A percentile compares a stretch with the other conserved stretches of the same genome.
Evolutionary conservation across 2,888 invertebrate genomes (phyloP).

Genomic region (Biston betularia): DNA sequence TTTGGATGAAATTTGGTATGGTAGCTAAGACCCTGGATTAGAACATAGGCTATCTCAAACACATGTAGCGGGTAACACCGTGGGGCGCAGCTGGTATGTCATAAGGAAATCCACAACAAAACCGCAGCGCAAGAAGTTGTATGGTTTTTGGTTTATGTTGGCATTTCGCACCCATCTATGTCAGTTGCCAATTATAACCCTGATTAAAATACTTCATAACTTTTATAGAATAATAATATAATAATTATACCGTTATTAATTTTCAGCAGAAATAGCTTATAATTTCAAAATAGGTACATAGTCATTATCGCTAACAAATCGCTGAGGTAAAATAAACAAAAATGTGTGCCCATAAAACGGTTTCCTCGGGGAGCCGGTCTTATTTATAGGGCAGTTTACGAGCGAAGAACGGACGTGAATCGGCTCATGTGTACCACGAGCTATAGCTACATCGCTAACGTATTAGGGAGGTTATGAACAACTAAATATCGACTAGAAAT

Average conservation of each 20-base stretch:
- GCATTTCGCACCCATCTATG: no score
- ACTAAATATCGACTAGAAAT: conserved; percentile 3
- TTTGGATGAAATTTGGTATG: no score
- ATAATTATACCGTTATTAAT: background rate
- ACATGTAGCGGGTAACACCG: no score
- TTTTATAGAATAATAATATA: background rate
- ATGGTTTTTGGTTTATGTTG: no score
- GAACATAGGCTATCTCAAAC: no score
- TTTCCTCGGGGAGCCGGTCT: conserved; percentile 50
- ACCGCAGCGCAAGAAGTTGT: no score
- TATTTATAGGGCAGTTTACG: conserved; percentile 60
- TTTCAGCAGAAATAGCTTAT: background rate
- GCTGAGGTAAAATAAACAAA: conserved; percentile 34
- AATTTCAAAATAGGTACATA: background rate
- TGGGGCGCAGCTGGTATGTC: no score
- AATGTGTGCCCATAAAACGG: conserved; percentile 46
- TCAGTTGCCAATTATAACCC: background rate
- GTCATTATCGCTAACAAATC: background rate
- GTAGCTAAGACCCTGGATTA: no score
- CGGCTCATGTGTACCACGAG: conserved; percentile 31
- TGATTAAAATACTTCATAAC: no score
- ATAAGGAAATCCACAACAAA: no score
- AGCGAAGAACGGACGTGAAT: conserved; percentile 37
- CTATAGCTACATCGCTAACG: background rate
- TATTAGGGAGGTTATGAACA: conserved; percentile 9